Base-by-base conservation (phyloP, 2,888 invertebrate species). In the Tyria jacobaeae region DNA sequence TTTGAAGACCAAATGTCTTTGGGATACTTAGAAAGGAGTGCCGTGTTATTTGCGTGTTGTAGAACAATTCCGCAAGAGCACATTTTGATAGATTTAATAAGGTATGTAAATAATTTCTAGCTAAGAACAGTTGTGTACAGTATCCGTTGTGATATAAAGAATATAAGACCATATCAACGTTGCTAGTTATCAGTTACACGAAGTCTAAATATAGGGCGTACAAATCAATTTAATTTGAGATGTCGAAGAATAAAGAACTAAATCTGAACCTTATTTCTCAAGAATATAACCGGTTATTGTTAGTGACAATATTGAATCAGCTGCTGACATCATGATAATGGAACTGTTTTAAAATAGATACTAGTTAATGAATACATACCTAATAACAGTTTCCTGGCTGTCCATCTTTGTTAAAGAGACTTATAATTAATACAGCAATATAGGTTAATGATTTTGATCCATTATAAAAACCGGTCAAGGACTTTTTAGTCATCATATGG, bases 301-400 rank as follows among this genome's bases (percentile, higher is more conserved):
- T 41, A 49, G 53, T 35, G 52, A 56, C 51, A 56, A 27, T 41
- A 54, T 62, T 66, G 70, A 78, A 75, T 79, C 71, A 71, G 69
- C 60, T 51, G 64, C 65, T 81, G 81, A 82, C 67, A 80, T 82
- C 78, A 79, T 47, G 71, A 62, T 48, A 17, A 65, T 69, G 66
- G 68, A 64, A 71, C 58, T 57, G 60, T 71, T 70, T 74, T 37
- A 52, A 68, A 70, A 73, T 64, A 71, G 67, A 25, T 55, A 35
- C 6, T n/a, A 44, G 66, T 58, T 66, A 54, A 67, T 78, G 68
- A 70, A 62, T 68, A 61, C 58, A 67, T 75, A 68, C 64, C 66
- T 54, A 49, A 55, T 67, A 47, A 37, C 9, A 21, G 66, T 58
- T 65, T 25, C 58, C 48, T 51, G 15, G 50, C 51, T 58, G 66